These are phyloP conservation scores for Syngnathus typhle DNA, from an alignment of 2,113 vertebrate species.

Conservation along the genomic window DNA sequence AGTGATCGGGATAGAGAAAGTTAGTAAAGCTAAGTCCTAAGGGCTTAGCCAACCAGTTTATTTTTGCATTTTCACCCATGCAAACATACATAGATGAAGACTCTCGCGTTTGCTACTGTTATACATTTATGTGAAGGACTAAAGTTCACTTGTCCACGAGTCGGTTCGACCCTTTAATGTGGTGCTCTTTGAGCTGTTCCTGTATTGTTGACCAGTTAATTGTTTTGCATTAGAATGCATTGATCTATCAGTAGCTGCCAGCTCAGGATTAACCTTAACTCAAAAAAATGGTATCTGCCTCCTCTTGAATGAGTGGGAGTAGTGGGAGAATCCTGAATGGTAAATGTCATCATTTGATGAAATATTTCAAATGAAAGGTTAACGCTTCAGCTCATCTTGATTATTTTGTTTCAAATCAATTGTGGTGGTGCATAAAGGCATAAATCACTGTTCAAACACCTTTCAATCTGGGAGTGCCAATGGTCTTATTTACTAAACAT, in stretches of 20 bases:
- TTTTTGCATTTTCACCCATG: background rate
- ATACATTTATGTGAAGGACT: background rate
- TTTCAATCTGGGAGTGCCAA: constrained; percentile 38
- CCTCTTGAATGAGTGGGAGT: background rate
- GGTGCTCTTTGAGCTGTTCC: background rate
- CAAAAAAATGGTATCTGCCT: background rate
- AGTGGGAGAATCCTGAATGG: background rate
- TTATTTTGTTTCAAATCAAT: background rate
- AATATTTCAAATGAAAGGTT: background rate
- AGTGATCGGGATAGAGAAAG: no score
- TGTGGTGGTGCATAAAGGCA: background rate
- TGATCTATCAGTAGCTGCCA: no score
- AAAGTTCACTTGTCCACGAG: background rate
- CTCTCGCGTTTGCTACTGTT: background rate
- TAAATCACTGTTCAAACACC: background rate
- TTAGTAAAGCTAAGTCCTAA: no score
- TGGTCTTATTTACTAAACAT: constrained; percentile 70
- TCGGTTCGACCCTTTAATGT: background rate
- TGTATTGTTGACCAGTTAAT: constrained; percentile 37
- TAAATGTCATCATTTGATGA: background rate
- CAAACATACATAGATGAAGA: background rate
- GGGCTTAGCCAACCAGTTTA: background rate
- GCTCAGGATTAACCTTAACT: no score
- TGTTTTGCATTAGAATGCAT: background rate
- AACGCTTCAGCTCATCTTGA: background rate